Conservation (phyloP, 2,113 vertebrate genomes). For the Boulengeromyrus knoepffleri region DNA sequence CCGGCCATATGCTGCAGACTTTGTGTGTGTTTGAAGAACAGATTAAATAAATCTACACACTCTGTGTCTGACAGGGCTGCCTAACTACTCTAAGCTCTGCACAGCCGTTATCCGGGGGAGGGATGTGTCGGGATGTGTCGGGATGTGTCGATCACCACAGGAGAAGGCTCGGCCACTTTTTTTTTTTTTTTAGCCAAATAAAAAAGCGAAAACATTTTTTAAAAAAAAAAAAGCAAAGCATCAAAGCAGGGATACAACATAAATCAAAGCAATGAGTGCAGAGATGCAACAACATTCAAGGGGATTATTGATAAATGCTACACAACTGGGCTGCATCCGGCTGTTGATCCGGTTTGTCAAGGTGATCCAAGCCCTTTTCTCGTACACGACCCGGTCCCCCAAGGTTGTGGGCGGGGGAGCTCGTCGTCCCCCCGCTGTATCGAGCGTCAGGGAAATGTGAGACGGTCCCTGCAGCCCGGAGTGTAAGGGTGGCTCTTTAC, state of each 20-base stretch:
- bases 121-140: too few relatives aligned
- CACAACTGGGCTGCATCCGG: neutral
- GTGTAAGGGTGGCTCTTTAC: neutral
- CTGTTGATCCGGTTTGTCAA: neutral
- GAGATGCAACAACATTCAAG: neutral
- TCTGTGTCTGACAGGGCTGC: slow-evolving; percentile 10
- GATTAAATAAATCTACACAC: neutral
- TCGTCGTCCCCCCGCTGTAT: neutral
- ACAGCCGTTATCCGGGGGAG: neutral
- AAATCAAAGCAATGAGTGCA: neutral
- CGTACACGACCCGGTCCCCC: neutral
- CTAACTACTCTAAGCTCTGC: slow-evolving; percentile 20
- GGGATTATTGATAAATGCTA: neutral
- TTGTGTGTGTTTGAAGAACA: neutral
- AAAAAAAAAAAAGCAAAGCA: neutral
- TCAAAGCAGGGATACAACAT: too few relatives aligned
- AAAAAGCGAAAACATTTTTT: neutral
- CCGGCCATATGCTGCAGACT: neutral
- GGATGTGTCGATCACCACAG: neutral
- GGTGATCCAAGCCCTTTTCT: neutral
- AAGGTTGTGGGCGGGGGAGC: neutral
- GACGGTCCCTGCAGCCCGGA: neutral
- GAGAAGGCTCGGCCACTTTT: neutral
- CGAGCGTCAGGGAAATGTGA: neutral
- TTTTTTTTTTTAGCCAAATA: neutral